Percentiles rank a stretch among this genome's conserved stretches.
Evolutionary conservation across 2,888 invertebrate species (phyloP).

Genomic region (Sarcophaga carnaria): DNA sequence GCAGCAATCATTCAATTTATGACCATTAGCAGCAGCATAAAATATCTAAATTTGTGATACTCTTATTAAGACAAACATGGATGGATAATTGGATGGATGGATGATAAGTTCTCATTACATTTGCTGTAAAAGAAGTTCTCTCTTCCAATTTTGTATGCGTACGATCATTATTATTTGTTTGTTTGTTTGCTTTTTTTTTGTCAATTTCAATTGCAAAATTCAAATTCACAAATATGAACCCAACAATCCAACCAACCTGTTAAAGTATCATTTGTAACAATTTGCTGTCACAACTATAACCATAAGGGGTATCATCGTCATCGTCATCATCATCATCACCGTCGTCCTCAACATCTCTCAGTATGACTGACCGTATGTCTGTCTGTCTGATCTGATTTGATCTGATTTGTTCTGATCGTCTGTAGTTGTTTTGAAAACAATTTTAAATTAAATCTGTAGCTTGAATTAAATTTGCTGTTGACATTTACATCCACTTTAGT

Average conservation of each 20-base stretch:
- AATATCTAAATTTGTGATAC: background rate
- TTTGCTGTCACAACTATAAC: conserved; percentile 52
- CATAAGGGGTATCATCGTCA: conserved; percentile 33
- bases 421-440: no score
- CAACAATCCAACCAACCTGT: background rate
- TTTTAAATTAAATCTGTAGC: no score
- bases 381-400: no score
- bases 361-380: no score
- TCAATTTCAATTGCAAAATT: conserved; percentile 50
- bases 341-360: background rate
- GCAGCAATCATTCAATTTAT: conserved; percentile 68
- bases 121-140: no score
- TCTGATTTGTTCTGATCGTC: no score
- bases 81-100: background rate
- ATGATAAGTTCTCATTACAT: conserved; percentile 23
- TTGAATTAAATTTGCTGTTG: conserved; percentile 35
- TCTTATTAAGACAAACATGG: conserved; percentile 38
- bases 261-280: conserved; percentile 61
- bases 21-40: conserved; percentile 31
- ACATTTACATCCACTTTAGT: conserved; percentile 59
- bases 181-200: background rate
- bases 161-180: no score
- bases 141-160: no score
- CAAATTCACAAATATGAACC: background rate
- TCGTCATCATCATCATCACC: background rate